Base-by-base conservation (phyloP, 1,140 invertebrate genomes). In the Araneus ventricosus region DNA sequence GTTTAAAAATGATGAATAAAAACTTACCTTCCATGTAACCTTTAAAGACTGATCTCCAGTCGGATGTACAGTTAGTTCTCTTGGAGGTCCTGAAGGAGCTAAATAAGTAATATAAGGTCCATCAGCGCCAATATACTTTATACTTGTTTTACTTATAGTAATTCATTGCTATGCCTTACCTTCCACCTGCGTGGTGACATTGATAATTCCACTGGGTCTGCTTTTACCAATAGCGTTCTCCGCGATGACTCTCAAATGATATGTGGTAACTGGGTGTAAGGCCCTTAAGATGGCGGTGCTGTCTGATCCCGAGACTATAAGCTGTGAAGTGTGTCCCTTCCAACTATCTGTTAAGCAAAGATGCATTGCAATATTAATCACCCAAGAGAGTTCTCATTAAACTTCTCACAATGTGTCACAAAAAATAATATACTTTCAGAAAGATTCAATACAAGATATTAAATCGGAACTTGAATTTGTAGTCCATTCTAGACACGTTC, bases 141-240 rank as follows among this genome's bases (percentile, higher is more conserved):
- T 41, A 8, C 27, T 24, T 45, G 2, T 22, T 41, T 37, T 41
- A 39, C 1, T n/a, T 39, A 24, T 37, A 5, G 1, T n/a, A 14
- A 61, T 14, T 59, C 17, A 34, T 59, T 3, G 7, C 1, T 37
- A 70, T 24, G 10, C 22, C 2, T 90, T 94, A 97, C 97, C 96
- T 97, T 99, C 98, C 96, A 99, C 98, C 57, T 98, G 98, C 57
- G 98, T 99, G 87, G 98, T 98, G 88, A 99, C 98, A 2, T 98
- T 98, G 0, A 99, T 97, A 22, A 97, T 97, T 94, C 98, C 97
- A 4, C 98, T 99, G 0, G 98, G 98, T 94, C 98, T 97, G 7
- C 98, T 98, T 2, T 97, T 97, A 34, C 99, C 99, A 93, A 99
- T 97, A 95, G 98, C 97, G 95, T 99, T 99, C 96, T 99, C 98